Conservation (phyloP, 2,113 vertebrate species). For the Macroglossus sobrinus region DNA sequence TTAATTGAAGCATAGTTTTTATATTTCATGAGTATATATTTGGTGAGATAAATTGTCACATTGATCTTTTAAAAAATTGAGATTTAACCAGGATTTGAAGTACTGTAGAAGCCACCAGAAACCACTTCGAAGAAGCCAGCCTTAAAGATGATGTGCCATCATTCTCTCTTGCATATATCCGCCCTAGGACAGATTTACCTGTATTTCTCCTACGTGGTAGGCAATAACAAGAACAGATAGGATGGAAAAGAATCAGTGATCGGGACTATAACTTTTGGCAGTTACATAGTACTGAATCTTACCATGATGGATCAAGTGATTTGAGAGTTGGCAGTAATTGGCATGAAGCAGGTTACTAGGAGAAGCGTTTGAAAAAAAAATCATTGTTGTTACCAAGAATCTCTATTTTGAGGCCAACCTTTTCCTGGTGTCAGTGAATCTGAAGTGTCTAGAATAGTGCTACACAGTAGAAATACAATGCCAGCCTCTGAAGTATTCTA, state of each 20-base stretch:
- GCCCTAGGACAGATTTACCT: neutral
- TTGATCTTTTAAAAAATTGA: neutral
- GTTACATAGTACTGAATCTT: neutral
- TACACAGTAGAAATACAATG: neutral
- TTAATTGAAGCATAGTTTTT: neutral
- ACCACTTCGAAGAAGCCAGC: neutral
- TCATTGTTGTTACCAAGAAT: neutral
- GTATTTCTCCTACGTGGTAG: neutral
- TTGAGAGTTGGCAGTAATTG: neutral
- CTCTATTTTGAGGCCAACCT: neutral
- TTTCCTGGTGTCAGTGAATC: neutral
- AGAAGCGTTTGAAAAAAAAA: neutral
- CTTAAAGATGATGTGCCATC: neutral
- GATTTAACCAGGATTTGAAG: neutral
- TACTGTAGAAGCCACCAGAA: neutral
- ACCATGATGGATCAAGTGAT: neutral
- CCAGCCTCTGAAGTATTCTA: neutral
- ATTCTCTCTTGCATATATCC: neutral
- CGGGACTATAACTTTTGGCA: neutral
- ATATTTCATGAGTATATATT: neutral
- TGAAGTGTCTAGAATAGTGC: neutral
- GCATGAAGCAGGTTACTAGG: neutral
- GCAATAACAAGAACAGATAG: neutral
- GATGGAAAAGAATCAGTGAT: neutral
- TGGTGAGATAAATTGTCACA: neutral